Evolutionary conservation across 2,113 vertebrate species (phyloP).

Genomic region (Sander vitreus): DNA sequence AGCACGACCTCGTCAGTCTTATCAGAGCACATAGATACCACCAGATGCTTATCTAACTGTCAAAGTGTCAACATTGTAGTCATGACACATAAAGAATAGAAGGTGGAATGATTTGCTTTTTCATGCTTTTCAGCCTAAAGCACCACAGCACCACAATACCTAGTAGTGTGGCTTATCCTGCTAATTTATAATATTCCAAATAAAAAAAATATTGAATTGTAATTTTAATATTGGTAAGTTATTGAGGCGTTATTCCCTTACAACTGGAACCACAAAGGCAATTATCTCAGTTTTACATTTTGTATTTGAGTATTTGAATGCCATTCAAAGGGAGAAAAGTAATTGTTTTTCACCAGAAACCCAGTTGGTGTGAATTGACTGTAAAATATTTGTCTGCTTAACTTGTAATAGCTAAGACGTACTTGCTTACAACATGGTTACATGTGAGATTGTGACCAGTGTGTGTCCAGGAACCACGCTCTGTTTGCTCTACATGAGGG

Average conservation of each 20-base stretch:
- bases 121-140: background rate
- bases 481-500: constrained; percentile 28
- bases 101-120: background rate
- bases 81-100: background rate
- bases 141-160: background rate
- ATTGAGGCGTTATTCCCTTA: background rate
- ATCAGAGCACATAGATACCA: constrained; percentile 5
- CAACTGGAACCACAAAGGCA: background rate
- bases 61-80: constrained; percentile 8
- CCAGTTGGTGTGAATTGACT: background rate
- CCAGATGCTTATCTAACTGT: constrained; percentile 6
- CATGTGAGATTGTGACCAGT: constrained; percentile 28
- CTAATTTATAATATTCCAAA: no score
- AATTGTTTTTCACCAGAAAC: background rate
- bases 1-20: constrained; percentile 13
- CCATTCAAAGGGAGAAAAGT: background rate
- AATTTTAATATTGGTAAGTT: background rate
- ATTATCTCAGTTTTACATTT: background rate
- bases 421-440: constrained; percentile 7
- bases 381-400: background rate
- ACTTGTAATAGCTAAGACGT: background rate
- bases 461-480: constrained; percentile 20
- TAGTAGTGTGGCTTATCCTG: no score
- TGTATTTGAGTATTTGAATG: background rate
- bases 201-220: no score